Percentiles rank a stretch among this genome's conserved stretches.
Evolutionary conservation across 2,113 vertebrate species (phyloP).

Genomic region (Nicator chloris): DNA sequence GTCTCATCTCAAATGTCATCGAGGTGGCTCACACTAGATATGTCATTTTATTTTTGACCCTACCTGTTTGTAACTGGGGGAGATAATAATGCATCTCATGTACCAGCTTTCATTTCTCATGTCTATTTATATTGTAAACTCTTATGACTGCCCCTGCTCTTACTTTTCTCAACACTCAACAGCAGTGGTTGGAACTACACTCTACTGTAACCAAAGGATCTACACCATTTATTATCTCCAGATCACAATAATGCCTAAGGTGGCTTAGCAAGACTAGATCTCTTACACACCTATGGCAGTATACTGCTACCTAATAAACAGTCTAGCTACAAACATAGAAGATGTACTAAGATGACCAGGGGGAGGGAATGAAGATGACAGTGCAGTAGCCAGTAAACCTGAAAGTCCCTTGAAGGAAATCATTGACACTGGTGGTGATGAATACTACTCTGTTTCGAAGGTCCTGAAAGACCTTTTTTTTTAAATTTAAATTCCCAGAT

Average conservation of each 20-base stretch:
- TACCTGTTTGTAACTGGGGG: background rate
- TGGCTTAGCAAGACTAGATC: background rate
- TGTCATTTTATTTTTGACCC: background rate
- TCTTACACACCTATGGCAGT: background rate
- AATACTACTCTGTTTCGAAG: background rate
- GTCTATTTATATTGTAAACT: background rate
- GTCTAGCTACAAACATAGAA: background rate
- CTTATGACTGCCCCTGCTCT: background rate
- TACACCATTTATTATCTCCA: background rate
- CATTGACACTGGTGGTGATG: background rate
- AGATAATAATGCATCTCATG: background rate
- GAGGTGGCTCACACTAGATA: background rate
- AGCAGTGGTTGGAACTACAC: background rate
- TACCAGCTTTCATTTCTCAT: background rate
- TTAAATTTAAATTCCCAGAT: background rate
- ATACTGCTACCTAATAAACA: background rate
- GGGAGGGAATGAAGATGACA: background rate
- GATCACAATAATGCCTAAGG: background rate
- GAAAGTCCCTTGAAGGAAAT: background rate
- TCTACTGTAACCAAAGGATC: background rate
- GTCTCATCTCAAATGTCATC: background rate
- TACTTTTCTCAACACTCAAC: background rate
- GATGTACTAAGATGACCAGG: background rate
- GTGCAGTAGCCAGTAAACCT: background rate
- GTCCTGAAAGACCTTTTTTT: background rate